Evolutionary conservation across 2,888 invertebrate species (phyloP).

Genomic region (Spodoptera exigua): DNA sequence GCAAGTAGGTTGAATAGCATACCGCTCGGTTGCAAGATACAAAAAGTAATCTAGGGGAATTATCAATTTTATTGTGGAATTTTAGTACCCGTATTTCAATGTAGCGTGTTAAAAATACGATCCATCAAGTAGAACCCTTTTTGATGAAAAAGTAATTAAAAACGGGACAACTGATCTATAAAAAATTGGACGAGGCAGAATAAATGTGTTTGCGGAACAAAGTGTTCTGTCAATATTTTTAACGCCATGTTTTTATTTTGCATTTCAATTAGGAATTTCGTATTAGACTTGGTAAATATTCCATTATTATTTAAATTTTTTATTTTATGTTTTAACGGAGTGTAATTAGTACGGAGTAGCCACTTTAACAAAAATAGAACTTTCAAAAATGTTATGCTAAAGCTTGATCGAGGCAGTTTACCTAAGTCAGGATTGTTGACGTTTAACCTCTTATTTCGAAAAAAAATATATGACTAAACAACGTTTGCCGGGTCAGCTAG

Average conservation of each 20-base stretch:
- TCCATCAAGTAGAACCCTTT: slow-evolving; percentile 47
- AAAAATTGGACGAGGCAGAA: slow-evolving; percentile 25
- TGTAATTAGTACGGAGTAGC: too few relatives aligned
- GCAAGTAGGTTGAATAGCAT: slow-evolving; percentile 5
- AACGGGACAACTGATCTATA: slow-evolving; percentile 28
- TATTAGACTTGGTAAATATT: slow-evolving; percentile 2
- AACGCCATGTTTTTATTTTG: slow-evolving; percentile 35
- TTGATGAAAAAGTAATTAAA: slow-evolving; percentile 47
- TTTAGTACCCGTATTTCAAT: slow-evolving; percentile 26
- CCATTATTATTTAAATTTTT: background rate
- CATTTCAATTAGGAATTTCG: slow-evolving; percentile 28
- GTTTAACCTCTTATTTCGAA: too few relatives aligned
- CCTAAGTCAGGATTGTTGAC: too few relatives aligned
- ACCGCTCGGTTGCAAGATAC: slow-evolving; percentile 9
- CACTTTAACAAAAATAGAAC: too few relatives aligned
- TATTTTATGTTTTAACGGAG: too few relatives aligned
- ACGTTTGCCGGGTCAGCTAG: too few relatives aligned
- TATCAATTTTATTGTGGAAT: slow-evolving; percentile 33
- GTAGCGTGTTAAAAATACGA: slow-evolving; percentile 22
- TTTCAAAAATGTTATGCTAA: too few relatives aligned
- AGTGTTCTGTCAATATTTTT: slow-evolving; percentile 43
- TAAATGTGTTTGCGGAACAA: slow-evolving; percentile 39
- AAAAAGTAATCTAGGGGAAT: slow-evolving; percentile 21
- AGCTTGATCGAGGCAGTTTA: too few relatives aligned
- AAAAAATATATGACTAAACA: too few relatives aligned